Evolutionary conservation across 1,140 invertebrate species (phyloP), one percentile per base, ranked within the genome.

Genomic region (Lordiphosa clarofinis): DNA sequence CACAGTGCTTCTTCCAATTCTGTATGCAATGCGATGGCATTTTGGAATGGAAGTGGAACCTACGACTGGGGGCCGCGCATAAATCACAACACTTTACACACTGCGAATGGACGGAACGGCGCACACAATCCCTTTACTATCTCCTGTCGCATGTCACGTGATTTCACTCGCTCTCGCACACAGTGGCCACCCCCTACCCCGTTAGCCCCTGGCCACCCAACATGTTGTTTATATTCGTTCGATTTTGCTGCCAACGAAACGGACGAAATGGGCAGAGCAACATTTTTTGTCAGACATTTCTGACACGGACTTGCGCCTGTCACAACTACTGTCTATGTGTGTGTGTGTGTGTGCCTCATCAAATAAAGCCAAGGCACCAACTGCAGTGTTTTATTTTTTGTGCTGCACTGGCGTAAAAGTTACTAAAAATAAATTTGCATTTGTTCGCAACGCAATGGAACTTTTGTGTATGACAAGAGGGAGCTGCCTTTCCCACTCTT

Each of bases 141-240:
- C 73, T 78, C 52, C 50, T 58, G 63, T 55, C 55, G 46, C 57
- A 68, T 81, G 71, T 71, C 76, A 71, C 63, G 71, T 66, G 55
- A 7, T 9, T 35, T 12, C 21, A 11, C 3, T 43, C 36, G 15
- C 21, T 31, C 21, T 4, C 28, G n/a, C n/a, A 4, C 35, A 10
- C n/a, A n/a, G n/a, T n/a, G 13, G 3, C 9, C 7, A 4, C 13
- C 15, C 7, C 11, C 13, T 28, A 13, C 7, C 19, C 15, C n/a
- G 15, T 9, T 2, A 13, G 5, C 19, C 9, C 10, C 11, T 7
- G 12, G 13, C 46, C 48, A 12, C 35, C 66, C 55, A 60, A 58
- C 56, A 71, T 56, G 72, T 81, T 81, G 75, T 81, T 82, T 82
- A 81, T 82, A 76, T 76, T 82, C 69, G 57, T 81, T 81, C 75